Percentiles rank a stretch among this genome's conserved stretches.
Evolutionary conservation across 2,113 vertebrate genomes (phyloP).

Genomic region (Vicugna pacos): DNA sequence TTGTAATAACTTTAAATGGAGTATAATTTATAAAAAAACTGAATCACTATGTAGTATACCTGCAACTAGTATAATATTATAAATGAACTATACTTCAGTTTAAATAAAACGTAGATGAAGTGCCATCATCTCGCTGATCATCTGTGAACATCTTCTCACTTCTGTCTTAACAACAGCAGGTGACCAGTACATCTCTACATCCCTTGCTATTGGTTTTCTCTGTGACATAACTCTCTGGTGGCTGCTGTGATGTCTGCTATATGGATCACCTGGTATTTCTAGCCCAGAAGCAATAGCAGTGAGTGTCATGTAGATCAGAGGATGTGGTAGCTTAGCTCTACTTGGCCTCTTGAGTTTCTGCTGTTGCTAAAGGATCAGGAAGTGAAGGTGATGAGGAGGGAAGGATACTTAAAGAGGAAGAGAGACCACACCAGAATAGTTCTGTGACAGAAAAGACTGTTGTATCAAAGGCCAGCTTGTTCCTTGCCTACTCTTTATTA

Average conservation of each 20-base stretch:
- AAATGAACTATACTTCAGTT: neutral
- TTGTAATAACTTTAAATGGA: neutral
- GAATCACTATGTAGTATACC: neutral
- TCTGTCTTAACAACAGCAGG: neutral
- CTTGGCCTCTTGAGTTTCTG: slow-evolving; percentile 3
- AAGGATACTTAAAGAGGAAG: neutral
- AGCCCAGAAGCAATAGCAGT: neutral
- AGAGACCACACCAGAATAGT: neutral
- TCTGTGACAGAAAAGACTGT: slow-evolving; percentile 16
- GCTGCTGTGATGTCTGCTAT: neutral
- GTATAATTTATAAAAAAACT: neutral
- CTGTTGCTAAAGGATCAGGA: slow-evolving; percentile 42
- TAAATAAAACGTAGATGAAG: neutral
- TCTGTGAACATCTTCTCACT: neutral
- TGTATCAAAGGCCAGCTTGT: neutral
- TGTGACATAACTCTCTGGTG: neutral
- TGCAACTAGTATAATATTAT: neutral
- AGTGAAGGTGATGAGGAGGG: neutral
- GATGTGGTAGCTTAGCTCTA: neutral
- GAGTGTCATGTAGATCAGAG: neutral
- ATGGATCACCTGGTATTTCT: slow-evolving; percentile 34
- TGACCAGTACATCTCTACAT: neutral
- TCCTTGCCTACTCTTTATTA: slow-evolving; percentile 22
- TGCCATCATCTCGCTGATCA: neutral
- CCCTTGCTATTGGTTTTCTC: neutral